phyloP scores from a whole-genome alignment of 2,113 vertebrate genomes.

The cattle (Bos taurus) region ARS-UCD2.0 NC_037335.1:30125501-30126000 shows the following conservation, averaged over 20 bases:
- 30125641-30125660: not conserved
- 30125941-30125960: not conserved
- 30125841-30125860: not conserved
- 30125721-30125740: not conserved
- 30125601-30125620: not conserved
- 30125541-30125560: not conserved
- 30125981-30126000: not conserved
- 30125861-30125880: not conserved
- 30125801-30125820: not conserved
- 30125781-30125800: not conserved
- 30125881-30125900: not conserved
- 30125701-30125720: not conserved
- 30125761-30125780: not conserved
- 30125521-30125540: not conserved
- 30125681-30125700: not conserved
- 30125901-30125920: not conserved
- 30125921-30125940: not conserved
- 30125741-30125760: not conserved
- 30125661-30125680: not conserved
- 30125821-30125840: not conserved
- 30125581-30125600: not conserved
- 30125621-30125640: not conserved
- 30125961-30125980: not conserved
- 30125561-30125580: not conserved
- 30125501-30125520: not conserved